phyloP scores from a whole-genome alignment of 2,888 invertebrate genomes.

The Ernsta delagoae region DNA sequence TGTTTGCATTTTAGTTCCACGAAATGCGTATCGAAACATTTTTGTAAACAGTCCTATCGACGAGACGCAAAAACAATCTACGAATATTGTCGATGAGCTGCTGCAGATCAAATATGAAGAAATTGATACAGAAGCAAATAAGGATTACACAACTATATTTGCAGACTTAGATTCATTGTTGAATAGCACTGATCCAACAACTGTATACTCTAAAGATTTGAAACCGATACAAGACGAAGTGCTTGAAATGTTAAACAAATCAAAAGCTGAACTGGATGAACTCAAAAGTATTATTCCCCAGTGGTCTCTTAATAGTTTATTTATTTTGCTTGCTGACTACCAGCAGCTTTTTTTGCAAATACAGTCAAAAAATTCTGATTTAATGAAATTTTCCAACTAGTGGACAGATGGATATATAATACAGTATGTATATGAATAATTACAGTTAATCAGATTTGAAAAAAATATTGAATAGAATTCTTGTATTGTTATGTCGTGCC shows the following conservation, averaged over 20 bases:
- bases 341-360: constrained; percentile 40
- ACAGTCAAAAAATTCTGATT: not conserved
- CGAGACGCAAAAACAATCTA: constrained; percentile 1
- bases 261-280: constrained; percentile 42
- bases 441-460: too few relatives aligned
- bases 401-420: too few relatives aligned
- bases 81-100: constrained; percentile 44
- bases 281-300: constrained; percentile 41
- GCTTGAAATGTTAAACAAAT: constrained; percentile 38
- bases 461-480: too few relatives aligned
- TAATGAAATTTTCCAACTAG: not conserved
- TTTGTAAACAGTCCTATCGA: not conserved
- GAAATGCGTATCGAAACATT: not conserved
- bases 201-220: constrained; percentile 41
- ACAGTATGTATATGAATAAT: too few relatives aligned
- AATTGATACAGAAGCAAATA: constrained; percentile 31
- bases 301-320: constrained; percentile 38
- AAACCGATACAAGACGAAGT: constrained; percentile 46
- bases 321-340: constrained; percentile 38
- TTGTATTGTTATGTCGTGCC: too few relatives aligned
- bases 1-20: constrained; percentile 11
- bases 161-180: constrained; percentile 44
- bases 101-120: constrained; percentile 44
- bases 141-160: constrained; percentile 42
- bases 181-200: constrained; percentile 40